A percentile compares a stretch with the other conserved stretches of the same genome.
phyloP scores from a whole-genome alignment of 2,888 invertebrate genomes.

The Beris morrisii region DNA sequence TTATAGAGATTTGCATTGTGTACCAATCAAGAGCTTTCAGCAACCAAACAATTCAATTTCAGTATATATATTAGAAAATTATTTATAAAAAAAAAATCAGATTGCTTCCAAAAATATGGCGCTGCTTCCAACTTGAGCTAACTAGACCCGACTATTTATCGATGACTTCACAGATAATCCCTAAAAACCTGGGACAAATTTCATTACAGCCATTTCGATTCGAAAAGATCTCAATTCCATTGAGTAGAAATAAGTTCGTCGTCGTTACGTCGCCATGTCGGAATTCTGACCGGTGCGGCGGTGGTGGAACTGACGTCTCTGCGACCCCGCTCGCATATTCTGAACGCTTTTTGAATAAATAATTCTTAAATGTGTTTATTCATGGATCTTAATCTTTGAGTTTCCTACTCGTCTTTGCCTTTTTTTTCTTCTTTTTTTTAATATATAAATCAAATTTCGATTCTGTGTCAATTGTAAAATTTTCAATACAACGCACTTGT shows the following conservation, averaged over 20 bases:
- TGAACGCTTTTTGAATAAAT: slow-evolving; percentile 5
- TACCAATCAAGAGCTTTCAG: slow-evolving; percentile 26
- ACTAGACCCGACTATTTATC: background rate
- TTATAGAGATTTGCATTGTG: slow-evolving; percentile 22
- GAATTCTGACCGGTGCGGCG: too few relatives aligned
- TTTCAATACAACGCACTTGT: slow-evolving; percentile 31
- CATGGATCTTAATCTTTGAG: slow-evolving; percentile 26
- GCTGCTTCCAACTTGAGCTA: too few relatives aligned
- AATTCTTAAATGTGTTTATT: slow-evolving; percentile 28
- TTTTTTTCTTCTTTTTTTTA: background rate
- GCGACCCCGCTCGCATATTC: background rate
- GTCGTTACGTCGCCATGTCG: too few relatives aligned
- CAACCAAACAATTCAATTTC: slow-evolving; percentile 18
- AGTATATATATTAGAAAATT: too few relatives aligned
- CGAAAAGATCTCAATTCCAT: too few relatives aligned
- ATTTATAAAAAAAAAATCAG: too few relatives aligned
- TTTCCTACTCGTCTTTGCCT: slow-evolving; percentile 29
- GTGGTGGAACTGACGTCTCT: too few relatives aligned
- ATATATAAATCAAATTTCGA: slow-evolving; percentile 12
- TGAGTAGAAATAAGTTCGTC: too few relatives aligned
- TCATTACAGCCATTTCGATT: slow-evolving; percentile 1
- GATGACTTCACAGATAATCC: slow-evolving; percentile 29
- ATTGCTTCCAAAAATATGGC: too few relatives aligned
- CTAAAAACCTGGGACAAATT: slow-evolving; percentile 27
- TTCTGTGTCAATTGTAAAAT: slow-evolving; percentile 28